Evolutionary conservation across 2,888 invertebrate species (phyloP), one percentile per base, ranked within the genome.

Genomic region (Trissoscelio sp.): DNA sequence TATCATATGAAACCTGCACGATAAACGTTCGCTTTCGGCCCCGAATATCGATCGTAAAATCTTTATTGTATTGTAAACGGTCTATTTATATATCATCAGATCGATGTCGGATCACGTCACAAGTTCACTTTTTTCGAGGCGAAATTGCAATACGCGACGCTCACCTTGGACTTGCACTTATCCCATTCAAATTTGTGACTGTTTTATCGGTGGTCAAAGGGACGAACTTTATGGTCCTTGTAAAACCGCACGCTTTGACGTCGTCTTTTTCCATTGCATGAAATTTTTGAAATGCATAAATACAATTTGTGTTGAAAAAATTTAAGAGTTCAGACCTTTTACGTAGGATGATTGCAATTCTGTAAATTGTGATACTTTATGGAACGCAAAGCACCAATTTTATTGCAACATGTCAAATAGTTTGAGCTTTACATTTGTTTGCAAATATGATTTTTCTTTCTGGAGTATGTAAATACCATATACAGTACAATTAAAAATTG

Each of bases 71-170:
- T 53, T 42, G 28, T 72, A 70, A 77, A 75, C 34, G 22, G 67
- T 67, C 62, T 77, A 77, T 77, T 77, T 77, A 66, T 66, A 69
- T 53, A 55, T 69, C 24, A 22, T 51, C 20, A 60, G 62, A 77
- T 77, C 77, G 62, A 77, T 77, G 44, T 46, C 53, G 46, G 48
- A 69, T 77, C 77, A 69, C 77, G 62, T 77, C 77, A 77, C 60
- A n/a, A 48, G 20, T 57, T 12, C 31, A 42, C 44, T 31, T 58
- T 70, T 70, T n/a, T 18, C 31, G 60, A 60, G 39, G 12, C 37
- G 22, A 51, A 46, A 74, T 64, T 57, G 46, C 46, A 48, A 66
- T 66, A 74, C 34, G 46, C 34, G 7, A 12, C 5, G 18, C 16
- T 72, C 28, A 62, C 72, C 72, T 72, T 72, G 72, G 39, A 48